Percentiles rank a stretch among this genome's conserved stretches.
These are phyloP conservation scores for human (Homo sapiens) DNA, from an alignment of 2,113 vertebrate species.

Conservation along the genomic window DNA sequence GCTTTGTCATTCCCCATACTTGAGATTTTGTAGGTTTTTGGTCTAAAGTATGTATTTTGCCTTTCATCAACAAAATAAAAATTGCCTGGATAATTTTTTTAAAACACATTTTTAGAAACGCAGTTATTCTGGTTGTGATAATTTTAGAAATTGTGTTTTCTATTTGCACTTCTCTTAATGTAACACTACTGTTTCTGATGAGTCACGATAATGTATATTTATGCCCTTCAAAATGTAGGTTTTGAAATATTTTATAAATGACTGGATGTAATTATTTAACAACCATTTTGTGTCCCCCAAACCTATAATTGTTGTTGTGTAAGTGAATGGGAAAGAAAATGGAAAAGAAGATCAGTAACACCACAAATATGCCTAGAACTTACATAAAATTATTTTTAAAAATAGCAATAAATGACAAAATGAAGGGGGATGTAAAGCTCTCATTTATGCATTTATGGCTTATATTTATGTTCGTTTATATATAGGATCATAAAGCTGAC, in stretches of 20 bases:
- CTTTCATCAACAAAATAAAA: conserved; percentile 17
- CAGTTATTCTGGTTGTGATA: conserved; percentile 8
- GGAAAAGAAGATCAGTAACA: not conserved
- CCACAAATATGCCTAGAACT: not conserved
- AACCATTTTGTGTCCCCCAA: not conserved
- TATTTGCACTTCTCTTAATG: conserved; percentile 10
- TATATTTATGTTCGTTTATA: conserved; percentile 36
- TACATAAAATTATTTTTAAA: conserved; percentile 44
- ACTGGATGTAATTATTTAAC: not conserved
- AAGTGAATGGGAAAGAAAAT: conserved; percentile 9
- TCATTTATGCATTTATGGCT: not conserved
- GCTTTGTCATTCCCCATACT: not conserved
- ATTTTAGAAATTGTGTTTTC: not conserved
- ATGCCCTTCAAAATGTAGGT: not conserved
- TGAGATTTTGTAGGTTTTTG: not conserved
- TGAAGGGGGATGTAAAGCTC: not conserved
- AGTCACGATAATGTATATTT: conserved; percentile 34
- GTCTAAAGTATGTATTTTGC: not conserved
- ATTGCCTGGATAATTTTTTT: not conserved
- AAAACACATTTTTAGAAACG: not conserved
- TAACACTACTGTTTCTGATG: not conserved
- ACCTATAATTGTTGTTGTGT: not conserved
- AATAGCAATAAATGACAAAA: conserved; percentile 19
- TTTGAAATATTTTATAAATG: conserved; percentile 52
- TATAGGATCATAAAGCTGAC: conserved; percentile 28